phyloP scores from a whole-genome alignment of 2,113 vertebrate species.

The Enhydra lutris region DNA sequence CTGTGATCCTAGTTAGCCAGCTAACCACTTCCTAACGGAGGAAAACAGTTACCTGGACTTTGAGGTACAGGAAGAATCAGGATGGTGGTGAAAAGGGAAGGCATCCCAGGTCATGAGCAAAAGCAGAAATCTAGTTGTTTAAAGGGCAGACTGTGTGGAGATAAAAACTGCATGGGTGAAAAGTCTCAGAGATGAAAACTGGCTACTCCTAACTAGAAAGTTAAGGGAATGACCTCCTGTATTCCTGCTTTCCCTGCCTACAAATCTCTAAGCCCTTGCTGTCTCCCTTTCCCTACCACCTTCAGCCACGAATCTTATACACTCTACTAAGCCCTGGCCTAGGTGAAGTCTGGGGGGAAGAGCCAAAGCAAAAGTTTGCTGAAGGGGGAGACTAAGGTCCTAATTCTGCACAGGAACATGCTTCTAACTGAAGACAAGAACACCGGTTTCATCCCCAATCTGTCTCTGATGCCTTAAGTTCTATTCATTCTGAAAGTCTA shows the following conservation, averaged over 20 bases:
- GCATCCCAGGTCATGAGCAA: neutral
- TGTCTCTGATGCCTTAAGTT: neutral
- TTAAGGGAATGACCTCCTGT: neutral
- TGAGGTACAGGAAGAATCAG: neutral
- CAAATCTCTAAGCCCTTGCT: neutral
- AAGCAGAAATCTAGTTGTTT: neutral
- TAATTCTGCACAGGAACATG: neutral
- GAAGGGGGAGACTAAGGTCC: neutral
- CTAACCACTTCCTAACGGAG: neutral
- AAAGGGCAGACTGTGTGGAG: neutral
- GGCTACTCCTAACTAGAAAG: neutral
- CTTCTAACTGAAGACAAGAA: neutral
- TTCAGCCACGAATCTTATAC: neutral
- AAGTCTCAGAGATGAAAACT: constrained; percentile 24
- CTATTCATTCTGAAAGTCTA: neutral
- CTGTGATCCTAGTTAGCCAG: neutral
- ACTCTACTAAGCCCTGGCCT: neutral
- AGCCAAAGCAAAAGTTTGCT: neutral
- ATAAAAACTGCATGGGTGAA: neutral
- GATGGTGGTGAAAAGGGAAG: neutral
- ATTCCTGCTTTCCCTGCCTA: neutral
- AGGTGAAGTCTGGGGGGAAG: neutral
- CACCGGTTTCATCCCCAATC: neutral
- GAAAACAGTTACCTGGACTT: neutral
- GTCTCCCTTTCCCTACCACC: neutral